Percentiles rank a stretch among this genome's conserved stretches.
Evolutionary conservation across 2,113 vertebrate species (phyloP).

Genomic region (Jaculus jaculus): DNA sequence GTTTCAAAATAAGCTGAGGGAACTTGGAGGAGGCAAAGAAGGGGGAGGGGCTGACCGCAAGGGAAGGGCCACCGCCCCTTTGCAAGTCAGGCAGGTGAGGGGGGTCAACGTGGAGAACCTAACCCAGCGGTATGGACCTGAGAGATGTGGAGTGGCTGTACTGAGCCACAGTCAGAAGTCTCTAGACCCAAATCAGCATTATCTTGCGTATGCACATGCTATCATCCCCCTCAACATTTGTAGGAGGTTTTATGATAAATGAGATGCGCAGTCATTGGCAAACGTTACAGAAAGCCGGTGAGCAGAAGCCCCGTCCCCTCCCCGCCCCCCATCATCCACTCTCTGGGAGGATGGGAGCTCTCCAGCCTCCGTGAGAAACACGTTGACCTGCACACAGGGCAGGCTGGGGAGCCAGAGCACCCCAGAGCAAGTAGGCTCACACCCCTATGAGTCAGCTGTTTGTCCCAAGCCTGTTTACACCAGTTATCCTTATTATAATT

Average conservation of each 20-base stretch:
- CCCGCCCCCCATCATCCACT: neutral
- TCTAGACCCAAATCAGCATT: neutral
- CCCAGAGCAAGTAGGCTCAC: accelerated
- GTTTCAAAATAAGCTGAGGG: neutral
- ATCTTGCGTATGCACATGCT: neutral
- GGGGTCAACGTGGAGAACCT: neutral
- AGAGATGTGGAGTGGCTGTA: neutral
- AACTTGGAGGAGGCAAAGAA: neutral
- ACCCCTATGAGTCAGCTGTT: neutral
- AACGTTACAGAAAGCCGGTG: neutral
- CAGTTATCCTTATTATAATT: neutral
- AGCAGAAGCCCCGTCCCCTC: neutral
- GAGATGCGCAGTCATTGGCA: neutral
- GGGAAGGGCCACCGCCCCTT: no score
- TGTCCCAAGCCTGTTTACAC: neutral
- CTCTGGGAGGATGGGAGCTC: neutral
- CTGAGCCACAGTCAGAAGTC: neutral
- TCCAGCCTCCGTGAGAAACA: neutral
- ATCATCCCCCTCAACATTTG: neutral
- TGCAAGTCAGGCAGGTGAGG: neutral
- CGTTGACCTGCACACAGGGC: neutral
- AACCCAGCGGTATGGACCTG: neutral
- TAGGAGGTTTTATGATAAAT: neutral
- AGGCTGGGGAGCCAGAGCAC: neutral
- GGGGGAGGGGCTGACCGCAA: neutral